Evolutionary conservation across 64 coral and sea anemone species (phyloP).

Genomic region (Montipora foliosa): DNA sequence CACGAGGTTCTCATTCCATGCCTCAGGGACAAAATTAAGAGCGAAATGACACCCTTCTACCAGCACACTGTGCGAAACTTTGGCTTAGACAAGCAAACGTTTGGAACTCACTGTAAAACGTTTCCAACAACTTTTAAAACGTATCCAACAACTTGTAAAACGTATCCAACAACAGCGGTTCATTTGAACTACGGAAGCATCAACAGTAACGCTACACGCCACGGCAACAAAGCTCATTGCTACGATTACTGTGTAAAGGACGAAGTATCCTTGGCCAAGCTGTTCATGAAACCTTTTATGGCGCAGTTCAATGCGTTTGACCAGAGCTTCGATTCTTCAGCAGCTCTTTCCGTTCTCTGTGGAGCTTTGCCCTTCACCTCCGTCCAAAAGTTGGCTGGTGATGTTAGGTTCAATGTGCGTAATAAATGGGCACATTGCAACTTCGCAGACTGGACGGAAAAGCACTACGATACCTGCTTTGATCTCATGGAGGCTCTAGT

Average conservation of each 20-base stretch:
- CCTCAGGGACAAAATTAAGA: neutral
- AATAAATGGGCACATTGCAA: neutral
- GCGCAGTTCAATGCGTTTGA: neutral
- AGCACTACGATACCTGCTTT: neutral
- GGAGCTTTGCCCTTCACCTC: neutral
- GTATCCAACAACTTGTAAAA: neutral
- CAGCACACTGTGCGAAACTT: neutral
- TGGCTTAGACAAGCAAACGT: neutral
- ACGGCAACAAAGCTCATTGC: neutral
- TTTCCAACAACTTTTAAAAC: too few species aligned
- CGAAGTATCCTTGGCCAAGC: constrained; percentile 2
- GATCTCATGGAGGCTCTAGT: neutral
- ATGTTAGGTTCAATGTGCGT: neutral
- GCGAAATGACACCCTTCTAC: neutral
- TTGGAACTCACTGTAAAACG: neutral
- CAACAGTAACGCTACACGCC: neutral
- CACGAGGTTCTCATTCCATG: neutral
- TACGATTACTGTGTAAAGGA: neutral
- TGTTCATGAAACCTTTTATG: neutral
- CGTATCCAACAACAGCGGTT: neutral
- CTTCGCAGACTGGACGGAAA: neutral
- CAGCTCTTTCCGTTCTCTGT: neutral
- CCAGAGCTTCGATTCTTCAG: neutral
- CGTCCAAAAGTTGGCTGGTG: neutral
- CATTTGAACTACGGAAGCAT: neutral